Conservation (phyloP, 2,888 invertebrate genomes). For the Blastobasis adustella region DNA sequence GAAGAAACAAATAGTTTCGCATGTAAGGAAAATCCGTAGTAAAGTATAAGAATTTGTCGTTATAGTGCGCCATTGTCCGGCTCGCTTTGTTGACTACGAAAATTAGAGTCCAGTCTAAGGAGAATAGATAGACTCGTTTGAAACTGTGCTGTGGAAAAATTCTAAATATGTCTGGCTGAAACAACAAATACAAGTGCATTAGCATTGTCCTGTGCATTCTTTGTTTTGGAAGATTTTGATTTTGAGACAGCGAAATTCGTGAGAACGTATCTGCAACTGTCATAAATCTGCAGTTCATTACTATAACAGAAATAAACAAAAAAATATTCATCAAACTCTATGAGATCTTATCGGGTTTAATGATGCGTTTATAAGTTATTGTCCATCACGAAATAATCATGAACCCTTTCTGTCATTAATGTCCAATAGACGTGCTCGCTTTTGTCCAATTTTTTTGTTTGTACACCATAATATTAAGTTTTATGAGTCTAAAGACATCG, state of each 20-base stretch:
- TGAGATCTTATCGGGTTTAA: slow-evolving; percentile 58
- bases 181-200: slow-evolving; percentile 16
- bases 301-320: slow-evolving; percentile 6
- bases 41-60: slow-evolving; percentile 42
- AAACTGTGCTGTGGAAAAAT: background rate
- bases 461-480: slow-evolving; percentile 28
- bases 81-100: slow-evolving; percentile 42
- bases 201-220: no score
- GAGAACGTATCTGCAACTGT: no score
- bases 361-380: slow-evolving; percentile 57
- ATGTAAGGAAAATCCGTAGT: slow-evolving; percentile 38
- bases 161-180: no score
- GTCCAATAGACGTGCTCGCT: slow-evolving; percentile 34
- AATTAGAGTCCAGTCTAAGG: slow-evolving; percentile 27
- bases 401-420: slow-evolving; percentile 27
- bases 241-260: no score
- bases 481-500: slow-evolving; percentile 27
- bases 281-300: no score
- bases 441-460: slow-evolving; percentile 25
- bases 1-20: slow-evolving; percentile 53
- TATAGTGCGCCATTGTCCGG: slow-evolving; percentile 52
- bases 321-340: slow-evolving; percentile 29
- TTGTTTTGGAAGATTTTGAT: no score
- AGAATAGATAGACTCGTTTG: slow-evolving; percentile 1
- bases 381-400: slow-evolving; percentile 33